These are phyloP conservation scores for Habropoda laboriosa DNA, from an alignment of 1,140 invertebrate genomes.

Conservation along the genomic window DNA sequence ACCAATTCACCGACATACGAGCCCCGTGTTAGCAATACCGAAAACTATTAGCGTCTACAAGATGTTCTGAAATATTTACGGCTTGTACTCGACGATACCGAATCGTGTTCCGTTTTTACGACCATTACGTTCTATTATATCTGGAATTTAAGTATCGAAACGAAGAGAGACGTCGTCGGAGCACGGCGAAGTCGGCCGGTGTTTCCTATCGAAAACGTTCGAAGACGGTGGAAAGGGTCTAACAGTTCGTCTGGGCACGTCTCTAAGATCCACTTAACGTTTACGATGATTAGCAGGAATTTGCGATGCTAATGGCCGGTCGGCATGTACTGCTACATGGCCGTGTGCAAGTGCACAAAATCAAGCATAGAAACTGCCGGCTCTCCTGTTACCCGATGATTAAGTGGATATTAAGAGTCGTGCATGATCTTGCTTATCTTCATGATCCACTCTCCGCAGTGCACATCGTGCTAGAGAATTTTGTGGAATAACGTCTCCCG, in stretches of 20 bases:
- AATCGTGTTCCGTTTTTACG: not conserved
- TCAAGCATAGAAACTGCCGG: not conserved
- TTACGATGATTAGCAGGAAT: constrained; percentile 18
- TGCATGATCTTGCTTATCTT: not conserved
- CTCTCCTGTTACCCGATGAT: not conserved
- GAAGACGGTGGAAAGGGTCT: not conserved
- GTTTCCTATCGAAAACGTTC: not conserved
- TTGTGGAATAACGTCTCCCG: not conserved
- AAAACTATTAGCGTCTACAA: constrained; percentile 3
- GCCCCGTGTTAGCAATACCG: not conserved
- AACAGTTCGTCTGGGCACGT: not conserved
- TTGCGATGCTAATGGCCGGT: not conserved
- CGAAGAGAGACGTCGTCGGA: not conserved
- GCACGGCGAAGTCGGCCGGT: no score
- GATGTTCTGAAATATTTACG: constrained; percentile 17
- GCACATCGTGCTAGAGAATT: no score
- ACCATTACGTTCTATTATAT: not conserved
- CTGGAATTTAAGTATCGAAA: not conserved
- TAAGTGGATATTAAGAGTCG: not conserved
- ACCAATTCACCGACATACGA: not conserved
- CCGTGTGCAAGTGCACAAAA: not conserved
- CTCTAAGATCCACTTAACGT: not conserved
- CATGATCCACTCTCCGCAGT: not conserved
- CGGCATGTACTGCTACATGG: not conserved
- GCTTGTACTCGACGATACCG: not conserved